Evolutionary conservation across 1,140 invertebrate genomes (phyloP), one percentile per base, ranked within the genome.

Genomic region (Thaumatotibia leucotreta): DNA sequence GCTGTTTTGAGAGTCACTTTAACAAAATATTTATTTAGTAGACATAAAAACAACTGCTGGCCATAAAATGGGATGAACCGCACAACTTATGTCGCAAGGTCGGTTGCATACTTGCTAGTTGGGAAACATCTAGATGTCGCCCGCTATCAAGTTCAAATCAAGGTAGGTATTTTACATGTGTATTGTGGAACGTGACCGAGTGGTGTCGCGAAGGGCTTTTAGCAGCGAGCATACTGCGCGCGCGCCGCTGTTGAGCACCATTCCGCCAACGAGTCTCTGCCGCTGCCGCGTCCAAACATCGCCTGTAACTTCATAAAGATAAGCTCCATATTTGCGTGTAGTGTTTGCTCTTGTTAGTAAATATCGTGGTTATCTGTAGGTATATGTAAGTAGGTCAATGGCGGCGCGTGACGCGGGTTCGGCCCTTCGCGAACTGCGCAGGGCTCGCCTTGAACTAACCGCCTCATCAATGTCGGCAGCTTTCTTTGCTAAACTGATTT

Each of bases 401-500:
- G 81, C 83, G 83, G 75, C 74, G 83, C 84, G 86, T 90, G 86
- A 90, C 88, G 87, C 80, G 72, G 73, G 68, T 76, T 76, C 79
- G 86, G 88, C 88, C 88, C 88, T 90, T 88, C 79, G 80, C 80
- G 70, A 75, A 69, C 69, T 64, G 69, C 62, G 80, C 82, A 86
- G 84, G 83, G 81, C 80, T 86, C 79, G 84, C 88, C 88, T 90
- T 90, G 88, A 90, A 90, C 88, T 80, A 80, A 70, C 79, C 27
- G 52, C 62, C 66, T 66, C 63, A 68, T 61, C 66, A 71, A 66
- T 80, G 74, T 78, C 79, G 76, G 74, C 80, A 76, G 70, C 77
- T 79, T 74, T 67, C 77, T 79, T 74, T 67, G 73, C 75, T 80
- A 66, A 80, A 82, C 78, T 80, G 81, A 88, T 83, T 86, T 80